Base-by-base conservation (phyloP, 2,888 invertebrate species). In the Rhagonycha fulva region DNA sequence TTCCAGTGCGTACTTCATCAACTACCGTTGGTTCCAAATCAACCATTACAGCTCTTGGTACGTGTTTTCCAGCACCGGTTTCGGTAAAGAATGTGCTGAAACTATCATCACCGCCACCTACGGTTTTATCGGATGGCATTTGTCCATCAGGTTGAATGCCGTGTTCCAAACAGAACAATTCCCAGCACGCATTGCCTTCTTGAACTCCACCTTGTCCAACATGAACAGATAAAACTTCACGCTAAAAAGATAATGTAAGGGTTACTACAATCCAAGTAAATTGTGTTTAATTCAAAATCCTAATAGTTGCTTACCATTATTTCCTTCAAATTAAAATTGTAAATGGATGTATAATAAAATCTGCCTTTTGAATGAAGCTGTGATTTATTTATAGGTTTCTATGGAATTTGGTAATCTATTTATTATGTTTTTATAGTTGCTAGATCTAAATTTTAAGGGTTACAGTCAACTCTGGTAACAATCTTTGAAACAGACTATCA, bases 1-100 rank as follows among this genome's bases (percentile, higher is more conserved):
- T 90, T 10, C 93, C 93, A 63, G 90, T 89, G 32, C 92, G 90
- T 26, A 93, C 90, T 83, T 92, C 92, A 80, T 92, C 92, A 70
- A 96, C 93, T 60, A 96, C 96, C 71, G 95, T 95, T 63, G 94
- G 93, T 85, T 96, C 96, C 75, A 95, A 90, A 84, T 96, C 96
- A 72, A 96, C 93, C 90, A 95, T 94, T 32, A 95, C 91, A 2
- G 93, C 93, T 71, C 96, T 89, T 0, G 96, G 96, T 70, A 96
- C 95, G 89, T 95, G 95, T 85, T 95, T 95, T 12, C 95, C 95
- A 61, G 92, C 89, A 71, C 91, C 93, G 9, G 95, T 96, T 85
- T 96, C 95, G 19, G 91, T 91, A 85, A 93, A 94, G 86, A 94
- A 94, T 1, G 93, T 93, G 80, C 91, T 91, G 85, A 91, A 92